These are phyloP conservation scores for Nineta flava DNA, from an alignment of 2,888 invertebrate genomes.

Conservation along the genomic window DNA sequence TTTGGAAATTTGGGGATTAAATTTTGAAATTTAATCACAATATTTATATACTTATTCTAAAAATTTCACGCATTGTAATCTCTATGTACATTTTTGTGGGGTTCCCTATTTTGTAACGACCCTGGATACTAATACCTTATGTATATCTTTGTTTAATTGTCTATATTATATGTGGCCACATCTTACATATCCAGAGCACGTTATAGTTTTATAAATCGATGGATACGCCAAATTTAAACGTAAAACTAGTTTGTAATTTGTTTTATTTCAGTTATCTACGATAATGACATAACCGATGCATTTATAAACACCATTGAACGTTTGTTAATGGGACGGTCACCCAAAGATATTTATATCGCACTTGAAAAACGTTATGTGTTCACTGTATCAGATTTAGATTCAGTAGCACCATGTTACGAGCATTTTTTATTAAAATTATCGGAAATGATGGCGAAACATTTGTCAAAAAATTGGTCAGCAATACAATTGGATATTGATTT, in stretches of 20 bases:
- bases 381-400: slow-evolving; percentile 61
- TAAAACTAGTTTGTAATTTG: slow-evolving; percentile 2
- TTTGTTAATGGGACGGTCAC: slow-evolving; percentile 39
- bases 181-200: too few relatives aligned
- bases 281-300: slow-evolving; percentile 63
- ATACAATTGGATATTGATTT: slow-evolving; percentile 52
- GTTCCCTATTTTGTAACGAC: too few relatives aligned
- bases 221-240: too few relatives aligned
- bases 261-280: slow-evolving; percentile 59
- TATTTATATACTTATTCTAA: too few relatives aligned
- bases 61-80: too few relatives aligned
- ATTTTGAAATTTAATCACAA: too few relatives aligned
- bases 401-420: slow-evolving; percentile 77
- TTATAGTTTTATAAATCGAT: too few relatives aligned
- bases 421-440: slow-evolving; percentile 52
- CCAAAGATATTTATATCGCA: slow-evolving; percentile 52
- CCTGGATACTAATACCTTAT: too few relatives aligned
- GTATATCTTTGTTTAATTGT: too few relatives aligned
- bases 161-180: too few relatives aligned
- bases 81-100: too few relatives aligned
- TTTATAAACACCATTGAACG: slow-evolving; percentile 57
- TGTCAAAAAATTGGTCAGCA: slow-evolving; percentile 35
- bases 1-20: too few relatives aligned
- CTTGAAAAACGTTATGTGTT: slow-evolving; percentile 80
- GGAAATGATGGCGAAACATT: slow-evolving; percentile 30